Base-by-base conservation (phyloP, 2,797 vertebrate genomes). In the Percopsis omiscomaycus region DNA sequence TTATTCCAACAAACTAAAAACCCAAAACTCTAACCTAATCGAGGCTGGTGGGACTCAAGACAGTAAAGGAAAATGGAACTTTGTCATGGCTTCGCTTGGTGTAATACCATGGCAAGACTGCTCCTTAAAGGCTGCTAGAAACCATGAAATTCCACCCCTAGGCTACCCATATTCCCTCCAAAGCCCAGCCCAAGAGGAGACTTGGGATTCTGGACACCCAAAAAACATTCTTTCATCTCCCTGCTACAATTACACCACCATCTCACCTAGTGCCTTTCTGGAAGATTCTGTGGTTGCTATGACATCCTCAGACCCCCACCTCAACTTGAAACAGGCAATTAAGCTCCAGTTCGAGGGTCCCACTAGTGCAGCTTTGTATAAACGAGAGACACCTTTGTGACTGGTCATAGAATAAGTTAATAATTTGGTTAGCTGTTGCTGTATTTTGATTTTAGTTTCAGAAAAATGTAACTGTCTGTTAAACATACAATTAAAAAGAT, bases 341-440 rank as follows among this genome's bases (percentile, higher is more conserved):
- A 94, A 95, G 77, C 84, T 95, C 57, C 93, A 93, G 74, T 94
- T 95, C 70, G 93, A 94, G 68, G 94, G 94, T 48, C 93, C 93
- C 50, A 94, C 92, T 63, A 93, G 92, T 16, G 87, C 91, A 56
- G 90, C 88, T 69, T 86, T 90, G 70, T 89, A 89, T 79, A 94
- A 94, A 79, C 89, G 92, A 75, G 93, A 95, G 75, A 95, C 94
- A 0, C 93, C 93, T 4, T 82, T 94, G 59, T 94, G 84, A 94
- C 12, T 13, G 45, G 4, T 22, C 22, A 22, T 22, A 22, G 22
- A 22, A 22, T 22, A 22, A 22, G 22, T 22, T 22, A 22, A 22
- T 22, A 22, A 22, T 22, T 22, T 22, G 22, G 22, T 22, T 22
- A 22, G 22, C 22, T 22, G 22, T 22, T 22, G 22, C 22, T 22